A percentile compares a stretch with the other conserved stretches of the same genome.
These are phyloP conservation scores for Aelia acuminata DNA, from an alignment of 2,888 invertebrate species.

Conservation along the genomic window DNA sequence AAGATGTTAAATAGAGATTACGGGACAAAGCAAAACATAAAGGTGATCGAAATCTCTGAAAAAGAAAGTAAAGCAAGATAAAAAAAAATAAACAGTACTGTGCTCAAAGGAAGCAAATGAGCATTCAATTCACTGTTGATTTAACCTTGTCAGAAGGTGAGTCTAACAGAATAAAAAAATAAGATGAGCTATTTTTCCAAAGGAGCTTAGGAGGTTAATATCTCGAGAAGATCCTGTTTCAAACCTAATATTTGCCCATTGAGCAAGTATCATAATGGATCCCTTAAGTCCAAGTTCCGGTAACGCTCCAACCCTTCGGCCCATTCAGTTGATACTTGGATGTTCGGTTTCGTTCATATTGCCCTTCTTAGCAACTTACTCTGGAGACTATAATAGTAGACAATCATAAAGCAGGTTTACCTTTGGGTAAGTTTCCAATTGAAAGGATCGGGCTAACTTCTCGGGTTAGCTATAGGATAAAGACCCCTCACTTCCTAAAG, in stretches of 20 bases:
- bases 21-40: no score
- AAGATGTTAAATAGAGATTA: no score
- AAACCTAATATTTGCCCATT: slow-evolving; percentile 30
- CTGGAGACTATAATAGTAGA: slow-evolving; percentile 2
- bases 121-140: no score
- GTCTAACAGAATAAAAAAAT: no score
- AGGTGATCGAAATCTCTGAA: no score
- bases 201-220: neutral
- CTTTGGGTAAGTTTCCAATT: slow-evolving; percentile 14
- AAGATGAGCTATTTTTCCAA: neutral
- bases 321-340: slow-evolving; percentile 28
- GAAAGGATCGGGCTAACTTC: neutral
- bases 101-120: no score
- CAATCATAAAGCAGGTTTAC: slow-evolving; percentile 48
- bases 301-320: neutral
- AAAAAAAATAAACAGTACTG: no score
- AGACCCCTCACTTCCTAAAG: neutral
- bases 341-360: slow-evolving; percentile 40
- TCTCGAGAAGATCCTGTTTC: neutral
- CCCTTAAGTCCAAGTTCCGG: neutral
- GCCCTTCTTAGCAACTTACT: slow-evolving; percentile 40
- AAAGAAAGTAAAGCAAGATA: no score
- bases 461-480: slow-evolving; percentile 22
- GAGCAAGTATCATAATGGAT: neutral
- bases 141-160: no score